Evolutionary conservation across 1,140 invertebrate species (phyloP).

Genomic region (Steinernema khuongi): DNA sequence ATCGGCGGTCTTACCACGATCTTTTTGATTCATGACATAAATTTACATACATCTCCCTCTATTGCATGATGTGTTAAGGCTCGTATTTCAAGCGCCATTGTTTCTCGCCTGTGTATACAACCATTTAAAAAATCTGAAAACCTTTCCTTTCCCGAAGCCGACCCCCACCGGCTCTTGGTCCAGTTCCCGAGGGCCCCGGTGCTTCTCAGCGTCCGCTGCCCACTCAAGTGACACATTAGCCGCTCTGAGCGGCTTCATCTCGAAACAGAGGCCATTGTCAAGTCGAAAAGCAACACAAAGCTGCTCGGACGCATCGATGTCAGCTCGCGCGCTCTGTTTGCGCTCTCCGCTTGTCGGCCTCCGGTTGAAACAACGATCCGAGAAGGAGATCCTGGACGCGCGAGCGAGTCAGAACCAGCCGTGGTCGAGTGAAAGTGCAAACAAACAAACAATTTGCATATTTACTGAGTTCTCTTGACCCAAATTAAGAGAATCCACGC

Average conservation of each 20-base stretch:
- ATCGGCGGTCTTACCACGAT: no score
- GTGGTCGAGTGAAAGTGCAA: constrained; percentile 1
- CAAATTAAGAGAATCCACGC: no score
- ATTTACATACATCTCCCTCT: no score
- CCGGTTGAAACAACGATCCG: background rate
- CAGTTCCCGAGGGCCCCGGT: no score
- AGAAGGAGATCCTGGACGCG: constrained; percentile 8
- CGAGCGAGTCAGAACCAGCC: background rate
- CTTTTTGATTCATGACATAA: no score
- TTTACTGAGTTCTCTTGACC: background rate
- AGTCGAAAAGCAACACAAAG: constrained; percentile 1
- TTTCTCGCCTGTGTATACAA: no score
- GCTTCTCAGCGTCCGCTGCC: no score
- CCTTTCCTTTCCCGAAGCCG: no score
- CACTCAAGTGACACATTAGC: background rate
- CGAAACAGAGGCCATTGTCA: constrained; percentile 9
- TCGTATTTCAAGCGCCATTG: no score
- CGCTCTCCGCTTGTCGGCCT: background rate
- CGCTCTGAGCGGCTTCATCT: background rate
- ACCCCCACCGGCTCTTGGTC: no score
- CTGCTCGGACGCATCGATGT: background rate
- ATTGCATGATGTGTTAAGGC: no score
- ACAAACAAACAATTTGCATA: constrained; percentile 7
- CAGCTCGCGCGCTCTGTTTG: background rate
- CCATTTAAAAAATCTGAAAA: no score